phyloP scores from a whole-genome alignment of 1,140 invertebrate species.

The Drosophila funebris region DNA sequence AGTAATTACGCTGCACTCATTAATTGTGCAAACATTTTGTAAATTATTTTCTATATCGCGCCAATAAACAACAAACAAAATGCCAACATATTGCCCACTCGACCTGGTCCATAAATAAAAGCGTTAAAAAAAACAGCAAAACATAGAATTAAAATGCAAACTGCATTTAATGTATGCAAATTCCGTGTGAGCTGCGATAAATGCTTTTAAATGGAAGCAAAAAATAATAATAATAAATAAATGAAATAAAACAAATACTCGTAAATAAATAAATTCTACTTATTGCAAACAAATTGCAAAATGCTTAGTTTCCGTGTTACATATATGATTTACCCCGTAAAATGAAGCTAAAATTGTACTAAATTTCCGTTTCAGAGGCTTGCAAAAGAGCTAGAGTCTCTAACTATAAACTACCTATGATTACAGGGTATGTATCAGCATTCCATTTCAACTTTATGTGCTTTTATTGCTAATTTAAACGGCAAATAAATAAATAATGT shows the following conservation, averaged over 20 bases:
- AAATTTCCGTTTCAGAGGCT: too few species aligned
- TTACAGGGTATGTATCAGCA: background rate
- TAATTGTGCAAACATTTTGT: slow-evolving; percentile 29
- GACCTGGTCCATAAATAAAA: slow-evolving; percentile 24
- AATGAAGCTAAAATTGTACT: too few species aligned
- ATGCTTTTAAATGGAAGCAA: slow-evolving; percentile 26
- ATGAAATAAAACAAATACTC: background rate
- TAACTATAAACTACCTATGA: background rate
- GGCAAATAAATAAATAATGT: slow-evolving; percentile 43
- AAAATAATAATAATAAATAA: background rate
- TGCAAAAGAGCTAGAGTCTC: too few species aligned
- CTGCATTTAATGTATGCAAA: slow-evolving; percentile 48
- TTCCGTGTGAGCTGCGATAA: slow-evolving; percentile 18
- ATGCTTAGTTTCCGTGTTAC: background rate
- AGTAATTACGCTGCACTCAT: background rate
- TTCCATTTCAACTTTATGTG: too few species aligned
- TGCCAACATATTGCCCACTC: slow-evolving; percentile 37
- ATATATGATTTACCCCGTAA: background rate
- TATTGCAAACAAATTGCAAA: slow-evolving; percentile 12
- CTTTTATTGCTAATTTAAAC: slow-evolving; percentile 31
- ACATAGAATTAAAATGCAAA: slow-evolving; percentile 12
- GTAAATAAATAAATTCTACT: slow-evolving; percentile 39
- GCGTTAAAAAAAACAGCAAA: background rate
- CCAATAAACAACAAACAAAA: slow-evolving; percentile 25
- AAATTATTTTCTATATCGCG: slow-evolving; percentile 13